phyloP scores from a whole-genome alignment of 2,113 vertebrate species.

The Albula goreensis region DNA sequence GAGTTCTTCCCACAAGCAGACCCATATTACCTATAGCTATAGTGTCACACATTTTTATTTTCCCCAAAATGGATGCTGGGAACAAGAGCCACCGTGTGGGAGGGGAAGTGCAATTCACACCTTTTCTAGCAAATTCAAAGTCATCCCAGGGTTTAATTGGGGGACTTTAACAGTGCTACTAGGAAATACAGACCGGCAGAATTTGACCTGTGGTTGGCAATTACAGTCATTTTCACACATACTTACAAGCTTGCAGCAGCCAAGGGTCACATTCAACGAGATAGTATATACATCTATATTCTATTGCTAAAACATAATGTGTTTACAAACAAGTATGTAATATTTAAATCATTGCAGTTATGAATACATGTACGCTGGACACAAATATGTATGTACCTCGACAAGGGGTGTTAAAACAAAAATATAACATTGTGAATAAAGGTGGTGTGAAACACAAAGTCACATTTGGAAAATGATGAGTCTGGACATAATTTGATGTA shows the following conservation, averaged over 20 bases:
- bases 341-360: no score
- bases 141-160: slow-evolving; percentile 64
- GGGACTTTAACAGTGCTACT: slow-evolving; percentile 63
- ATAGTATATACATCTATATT: no score
- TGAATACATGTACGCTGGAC: no score
- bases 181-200: slow-evolving; percentile 47
- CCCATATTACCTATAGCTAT: neutral
- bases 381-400: no score
- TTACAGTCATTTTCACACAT: slow-evolving; percentile 56
- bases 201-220: slow-evolving; percentile 19
- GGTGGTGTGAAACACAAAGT: no score
- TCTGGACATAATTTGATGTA: no score
- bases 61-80: slow-evolving; percentile 16
- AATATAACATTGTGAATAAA: no score
- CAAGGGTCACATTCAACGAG: slow-evolving; percentile 60
- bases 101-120: slow-evolving; percentile 39
- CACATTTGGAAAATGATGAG: no score
- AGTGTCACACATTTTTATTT: slow-evolving; percentile 23
- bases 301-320: no score
- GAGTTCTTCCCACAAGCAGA: neutral
- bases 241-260: slow-evolving; percentile 66
- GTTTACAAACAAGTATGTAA: no score
- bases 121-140: slow-evolving; percentile 53
- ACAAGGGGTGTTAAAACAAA: no score
- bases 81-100: slow-evolving; percentile 10